A percentile compares a stretch with the other conserved stretches of the same genome.
These are phyloP conservation scores for Acanthosoma haemorrhoidale DNA, from an alignment of 2,888 invertebrate species.

Conservation along the genomic window DNA sequence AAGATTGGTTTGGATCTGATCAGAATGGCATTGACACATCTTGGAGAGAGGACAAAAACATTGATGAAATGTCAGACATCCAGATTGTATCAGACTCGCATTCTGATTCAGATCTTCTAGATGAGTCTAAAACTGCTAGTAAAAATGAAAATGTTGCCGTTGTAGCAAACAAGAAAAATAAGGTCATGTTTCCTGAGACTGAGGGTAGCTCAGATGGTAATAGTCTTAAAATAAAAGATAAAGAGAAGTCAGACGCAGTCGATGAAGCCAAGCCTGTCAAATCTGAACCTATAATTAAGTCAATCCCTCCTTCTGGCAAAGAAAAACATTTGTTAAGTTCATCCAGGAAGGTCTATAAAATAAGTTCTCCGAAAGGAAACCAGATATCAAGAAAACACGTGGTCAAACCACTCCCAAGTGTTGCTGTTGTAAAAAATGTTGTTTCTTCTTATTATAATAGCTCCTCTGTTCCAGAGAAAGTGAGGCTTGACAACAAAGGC, in stretches of 20 bases:
- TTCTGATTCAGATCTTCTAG: constrained; percentile 42
- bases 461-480: not conserved
- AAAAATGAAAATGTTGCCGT: constrained; percentile 20
- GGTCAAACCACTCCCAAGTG: constrained; percentile 3
- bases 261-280: not conserved
- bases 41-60: constrained; percentile 39
- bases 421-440: constrained; percentile 28
- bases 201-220: not conserved
- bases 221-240: not conserved
- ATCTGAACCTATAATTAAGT: constrained; percentile 28
- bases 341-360: not conserved
- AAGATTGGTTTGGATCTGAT: constrained; percentile 38
- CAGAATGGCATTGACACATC: constrained; percentile 41
- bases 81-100: constrained; percentile 49
- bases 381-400: not conserved
- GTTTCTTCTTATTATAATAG: constrained; percentile 30
- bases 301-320: constrained; percentile 2
- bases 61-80: constrained; percentile 48
- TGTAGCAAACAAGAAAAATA: not conserved
- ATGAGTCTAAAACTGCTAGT: constrained; percentile 49
- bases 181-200: not conserved
- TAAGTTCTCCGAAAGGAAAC: not conserved
- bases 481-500: not conserved
- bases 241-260: not conserved
- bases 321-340: not conserved